Conservation (phyloP, 1,140 invertebrate genomes). For the Apis mellifera region Amel_HAv3.1 CM009939.2:7556001-7556500, state of each 20-base stretch:
- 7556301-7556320: constrained; percentile 72
- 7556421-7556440: too few relatives aligned
- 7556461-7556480: too few relatives aligned
- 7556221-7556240: constrained; percentile 65
- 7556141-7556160: constrained; percentile 67
- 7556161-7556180: constrained; percentile 64
- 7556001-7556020: background rate
- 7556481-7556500: too few relatives aligned
- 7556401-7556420: constrained; percentile 32
- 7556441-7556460: too few relatives aligned
- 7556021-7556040: too few relatives aligned
- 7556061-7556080: constrained; percentile 63
- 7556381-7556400: constrained; percentile 41
- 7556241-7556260: constrained; percentile 72
- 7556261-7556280: constrained; percentile 72
- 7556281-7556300: constrained; percentile 63
- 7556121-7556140: constrained; percentile 65
- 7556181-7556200: constrained; percentile 75
- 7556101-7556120: constrained; percentile 57
- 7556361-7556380: constrained; percentile 62
- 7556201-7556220: constrained; percentile 71
- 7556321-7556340: constrained; percentile 72
- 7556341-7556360: constrained; percentile 71
- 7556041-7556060: too few relatives aligned
- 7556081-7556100: constrained; percentile 57